Base-by-base conservation (phyloP, 2,888 invertebrate species). In the Chalcosyrphus nemorum region DNA sequence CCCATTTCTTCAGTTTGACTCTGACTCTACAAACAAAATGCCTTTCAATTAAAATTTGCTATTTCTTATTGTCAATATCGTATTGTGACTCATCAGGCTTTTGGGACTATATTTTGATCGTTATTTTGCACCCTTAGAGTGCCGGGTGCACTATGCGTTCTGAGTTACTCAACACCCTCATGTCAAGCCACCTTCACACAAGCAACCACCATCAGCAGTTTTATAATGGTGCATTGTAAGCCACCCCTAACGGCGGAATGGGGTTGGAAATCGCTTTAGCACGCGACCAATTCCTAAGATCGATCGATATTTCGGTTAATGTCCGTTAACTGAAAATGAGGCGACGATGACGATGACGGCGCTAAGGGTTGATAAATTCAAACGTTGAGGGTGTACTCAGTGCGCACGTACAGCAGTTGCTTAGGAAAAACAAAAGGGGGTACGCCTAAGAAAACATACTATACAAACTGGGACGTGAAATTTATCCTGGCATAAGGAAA, bases 251-350 rank as follows among this genome's bases (percentile, higher is more conserved):
- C 43, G 32, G 32, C 35, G 27, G 32, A 43, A 50, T 66, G 78
- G 82, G 78, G 63, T 80, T 68, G 70, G n/a, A 63, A 59, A 47
- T 17, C 24, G 47, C 6, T 72, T 29, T 84, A 84, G 84, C 84
- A 84, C 84, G 84, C 56, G 84, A 84, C 80, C 65, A 65, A 57
- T 56, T 50, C 80, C 54, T n/a, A 63, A 68, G 80, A 84, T 84
- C 84, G 84, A 84, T 84, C 80, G 84, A 84, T 84, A 84, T 84
- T 84, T 84, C 84, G 54, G 78, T 84, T 84, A 80, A 84, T 65
- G 61, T 75, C 80, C 84, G 84, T 84, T 84, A 84, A 78, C 72
- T 61, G 27, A 29, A 47, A 61, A 57, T 50, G 41, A 47, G 32
- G 47, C 24, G n/a, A n/a, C n/a, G n/a, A n/a, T n/a, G n/a, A n/a